Conservation (phyloP, 2,113 vertebrate genomes). For the Stigmatopora argus region DNA sequence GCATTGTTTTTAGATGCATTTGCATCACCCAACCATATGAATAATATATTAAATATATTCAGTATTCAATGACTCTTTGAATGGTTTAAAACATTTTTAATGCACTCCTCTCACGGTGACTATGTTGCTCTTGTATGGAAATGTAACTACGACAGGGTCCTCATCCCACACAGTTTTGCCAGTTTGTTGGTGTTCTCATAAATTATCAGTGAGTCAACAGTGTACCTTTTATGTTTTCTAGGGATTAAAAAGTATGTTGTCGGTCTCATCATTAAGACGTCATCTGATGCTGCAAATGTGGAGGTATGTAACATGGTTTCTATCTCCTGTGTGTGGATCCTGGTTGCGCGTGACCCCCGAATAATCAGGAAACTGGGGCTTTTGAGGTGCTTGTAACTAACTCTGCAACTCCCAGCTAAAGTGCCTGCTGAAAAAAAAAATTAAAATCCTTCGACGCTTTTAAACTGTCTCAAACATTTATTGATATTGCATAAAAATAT, state of each 20-base stretch:
- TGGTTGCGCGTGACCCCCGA: too few species aligned
- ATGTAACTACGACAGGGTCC: constrained; percentile 22
- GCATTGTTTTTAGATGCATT: constrained; percentile 59
- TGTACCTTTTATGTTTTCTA: constrained; percentile 61
- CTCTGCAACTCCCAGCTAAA: too few species aligned
- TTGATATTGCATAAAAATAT: too few species aligned
- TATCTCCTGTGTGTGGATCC: too few species aligned
- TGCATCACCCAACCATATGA: constrained; percentile 44
- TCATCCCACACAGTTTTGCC: constrained; percentile 7
- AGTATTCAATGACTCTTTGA: constrained; percentile 6
- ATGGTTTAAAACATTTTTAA: constrained; percentile 39
- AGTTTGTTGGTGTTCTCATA: constrained; percentile 15
- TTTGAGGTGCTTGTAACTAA: too few species aligned
- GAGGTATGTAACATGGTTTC: constrained; percentile 76
- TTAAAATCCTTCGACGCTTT: too few species aligned
- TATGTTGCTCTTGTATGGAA: constrained; percentile 23
- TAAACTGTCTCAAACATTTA: too few species aligned
- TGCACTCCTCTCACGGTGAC: constrained; percentile 40
- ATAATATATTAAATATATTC: not conserved
- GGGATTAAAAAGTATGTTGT: constrained; percentile 99
- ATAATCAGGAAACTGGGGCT: too few species aligned
- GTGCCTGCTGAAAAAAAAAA: too few species aligned
- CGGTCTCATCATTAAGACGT: constrained; percentile 98
- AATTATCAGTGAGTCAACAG: constrained; percentile 11
- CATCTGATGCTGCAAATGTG: constrained; percentile 90